These are phyloP conservation scores for Capromys pilorides DNA, from an alignment of 2,797 vertebrate species.

Conservation along the genomic window DNA sequence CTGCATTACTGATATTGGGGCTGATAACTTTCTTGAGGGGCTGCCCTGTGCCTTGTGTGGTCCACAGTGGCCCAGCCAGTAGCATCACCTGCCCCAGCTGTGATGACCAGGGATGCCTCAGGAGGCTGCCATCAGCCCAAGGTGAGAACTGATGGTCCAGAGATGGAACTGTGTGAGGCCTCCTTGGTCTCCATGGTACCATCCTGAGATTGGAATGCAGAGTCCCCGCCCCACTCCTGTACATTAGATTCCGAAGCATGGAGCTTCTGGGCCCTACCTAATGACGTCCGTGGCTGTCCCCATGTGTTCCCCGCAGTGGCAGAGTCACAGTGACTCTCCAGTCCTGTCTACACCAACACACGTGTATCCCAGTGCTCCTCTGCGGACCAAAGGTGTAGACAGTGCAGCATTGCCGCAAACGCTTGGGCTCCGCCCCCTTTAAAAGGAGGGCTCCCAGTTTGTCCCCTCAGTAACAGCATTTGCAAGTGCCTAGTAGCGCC, in stretches of 20 bases:
- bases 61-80: not conserved
- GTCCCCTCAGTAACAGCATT: not conserved
- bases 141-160: not conserved
- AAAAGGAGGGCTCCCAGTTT: accelerated
- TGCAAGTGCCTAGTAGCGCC: accelerated
- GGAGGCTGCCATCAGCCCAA: not conserved
- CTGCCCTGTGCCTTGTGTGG: accelerated
- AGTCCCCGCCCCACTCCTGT: not conserved
- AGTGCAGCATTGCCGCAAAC: not conserved
- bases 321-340: not conserved
- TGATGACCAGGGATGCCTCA: not conserved
- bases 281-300: no score
- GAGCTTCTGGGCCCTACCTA: not conserved
- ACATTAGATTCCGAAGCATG: not conserved
- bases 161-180: accelerated
- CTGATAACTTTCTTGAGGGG: no score
- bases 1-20: not conserved
- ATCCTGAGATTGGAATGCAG: no score
- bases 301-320: accelerated
- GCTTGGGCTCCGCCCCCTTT: accelerated
- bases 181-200: accelerated
- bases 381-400: not conserved
- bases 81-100: not conserved
- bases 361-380: not conserved
- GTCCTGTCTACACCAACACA: not conserved